These are phyloP conservation scores for Ictidomys tridecemlineatus DNA, from an alignment of 2,113 vertebrate genomes.

Conservation along the genomic window DNA sequence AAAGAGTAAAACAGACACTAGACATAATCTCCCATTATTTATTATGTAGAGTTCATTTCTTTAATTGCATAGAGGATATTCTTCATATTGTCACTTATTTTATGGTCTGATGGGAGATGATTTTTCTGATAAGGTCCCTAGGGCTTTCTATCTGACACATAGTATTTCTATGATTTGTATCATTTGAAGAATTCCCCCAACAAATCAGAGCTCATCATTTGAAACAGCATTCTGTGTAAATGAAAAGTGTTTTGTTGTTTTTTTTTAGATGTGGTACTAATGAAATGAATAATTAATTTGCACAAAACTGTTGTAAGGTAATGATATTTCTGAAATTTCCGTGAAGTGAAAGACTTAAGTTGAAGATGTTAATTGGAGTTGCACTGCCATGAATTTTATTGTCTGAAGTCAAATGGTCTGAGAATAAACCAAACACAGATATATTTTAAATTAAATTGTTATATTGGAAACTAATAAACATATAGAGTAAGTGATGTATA, in stretches of 20 bases:
- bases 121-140: neutral
- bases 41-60: slow-evolving; percentile 53
- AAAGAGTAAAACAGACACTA: slow-evolving; percentile 49
- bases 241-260: slow-evolving; percentile 64
- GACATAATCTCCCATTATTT: slow-evolving; percentile 40
- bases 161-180: slow-evolving; percentile 49
- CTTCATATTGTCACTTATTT: slow-evolving; percentile 32
- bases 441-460: slow-evolving; percentile 15
- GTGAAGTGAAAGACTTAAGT: slow-evolving; percentile 41
- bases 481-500: slow-evolving; percentile 35
- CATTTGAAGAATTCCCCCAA: neutral
- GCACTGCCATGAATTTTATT: slow-evolving; percentile 54
- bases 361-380: slow-evolving; percentile 23
- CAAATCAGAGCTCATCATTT: slow-evolving; percentile 67
- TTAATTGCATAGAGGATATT: neutral
- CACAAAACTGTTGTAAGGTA: slow-evolving; percentile 18
- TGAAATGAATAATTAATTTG: slow-evolving; percentile 61
- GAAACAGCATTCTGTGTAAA: slow-evolving; percentile 1
- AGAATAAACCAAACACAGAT: neutral
- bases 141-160: slow-evolving; percentile 14
- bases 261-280: slow-evolving; percentile 58
- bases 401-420: neutral
- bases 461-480: slow-evolving; percentile 17
- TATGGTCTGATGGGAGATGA: neutral
- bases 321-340: neutral